Conservation (phyloP, 2,888 invertebrate genomes). For the Epinotia nisella region DNA sequence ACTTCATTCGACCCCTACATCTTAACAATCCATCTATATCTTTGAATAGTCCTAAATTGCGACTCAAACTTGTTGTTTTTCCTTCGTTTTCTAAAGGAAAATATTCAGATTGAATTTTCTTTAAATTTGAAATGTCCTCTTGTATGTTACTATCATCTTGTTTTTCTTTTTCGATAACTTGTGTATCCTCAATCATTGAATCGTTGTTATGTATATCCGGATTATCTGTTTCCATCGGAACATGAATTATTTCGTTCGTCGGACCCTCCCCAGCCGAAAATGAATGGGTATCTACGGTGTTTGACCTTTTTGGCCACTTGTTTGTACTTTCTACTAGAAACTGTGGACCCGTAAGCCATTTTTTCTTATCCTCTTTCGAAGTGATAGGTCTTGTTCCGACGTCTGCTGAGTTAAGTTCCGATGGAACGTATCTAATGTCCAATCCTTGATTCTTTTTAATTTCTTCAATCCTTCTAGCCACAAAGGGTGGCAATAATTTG, state of each 20-base stretch:
- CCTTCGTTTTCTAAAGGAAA: neutral
- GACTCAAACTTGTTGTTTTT: neutral
- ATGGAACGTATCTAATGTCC: slow-evolving; percentile 6
- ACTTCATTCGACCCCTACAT: slow-evolving; percentile 1
- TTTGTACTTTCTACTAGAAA: neutral
- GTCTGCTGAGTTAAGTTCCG: slow-evolving; percentile 7
- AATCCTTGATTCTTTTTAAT: slow-evolving; percentile 21
- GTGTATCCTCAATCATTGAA: too few relatives aligned
- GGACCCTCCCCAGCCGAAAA: slow-evolving; percentile 13
- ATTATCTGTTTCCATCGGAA: neutral
- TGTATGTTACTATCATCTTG: too few relatives aligned
- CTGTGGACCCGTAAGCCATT: neutral
- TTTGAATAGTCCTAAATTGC: neutral
- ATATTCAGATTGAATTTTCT: neutral
- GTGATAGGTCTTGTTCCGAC: neutral
- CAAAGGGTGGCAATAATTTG: slow-evolving; percentile 32
- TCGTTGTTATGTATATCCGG: too few relatives aligned
- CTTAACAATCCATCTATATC: neutral
- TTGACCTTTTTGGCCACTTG: neutral
- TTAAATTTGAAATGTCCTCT: neutral
- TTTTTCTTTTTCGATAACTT: too few relatives aligned
- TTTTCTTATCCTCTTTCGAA: neutral
- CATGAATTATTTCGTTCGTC: neutral
- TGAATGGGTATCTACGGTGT: neutral
- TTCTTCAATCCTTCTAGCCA: slow-evolving; percentile 20